phyloP scores from a whole-genome alignment of 1,140 invertebrate species.

The Drosophila sechellia region DNA sequence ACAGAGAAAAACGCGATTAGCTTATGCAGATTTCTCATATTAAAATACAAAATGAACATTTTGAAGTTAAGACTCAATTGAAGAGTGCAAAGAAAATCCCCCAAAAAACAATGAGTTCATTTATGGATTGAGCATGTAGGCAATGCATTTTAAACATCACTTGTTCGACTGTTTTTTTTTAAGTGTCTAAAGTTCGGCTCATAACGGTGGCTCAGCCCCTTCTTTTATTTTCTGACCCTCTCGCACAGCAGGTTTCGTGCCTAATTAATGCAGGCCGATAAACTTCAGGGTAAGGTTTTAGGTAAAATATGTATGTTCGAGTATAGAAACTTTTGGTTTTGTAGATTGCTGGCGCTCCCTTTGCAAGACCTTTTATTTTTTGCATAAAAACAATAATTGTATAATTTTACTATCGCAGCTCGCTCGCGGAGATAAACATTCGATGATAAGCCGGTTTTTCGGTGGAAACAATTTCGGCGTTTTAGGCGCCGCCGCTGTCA shows the following conservation, averaged over 20 bases:
- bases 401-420: slow-evolving; percentile 52
- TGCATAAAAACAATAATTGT: slow-evolving; percentile 76
- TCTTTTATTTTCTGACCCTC: slow-evolving; percentile 15
- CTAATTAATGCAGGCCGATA: slow-evolving; percentile 71
- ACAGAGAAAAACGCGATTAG: background rate
- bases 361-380: slow-evolving; percentile 53
- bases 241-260: slow-evolving; percentile 65
- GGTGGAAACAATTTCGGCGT: slow-evolving; percentile 35
- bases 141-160: no score
- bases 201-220: slow-evolving; percentile 10
- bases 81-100: background rate
- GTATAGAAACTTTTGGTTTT: slow-evolving; percentile 34
- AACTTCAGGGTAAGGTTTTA: slow-evolving; percentile 25
- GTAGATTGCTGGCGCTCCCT: slow-evolving; percentile 60
- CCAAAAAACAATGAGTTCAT: no score
- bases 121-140: no score
- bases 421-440: slow-evolving; percentile 37
- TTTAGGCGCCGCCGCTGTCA: slow-evolving; percentile 41
- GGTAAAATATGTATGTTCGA: slow-evolving; percentile 16
- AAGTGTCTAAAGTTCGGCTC: background rate
- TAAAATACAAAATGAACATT: no score
- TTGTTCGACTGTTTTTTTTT: background rate
- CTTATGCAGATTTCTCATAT: background rate
- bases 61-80: no score
- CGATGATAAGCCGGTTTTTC: slow-evolving; percentile 55